Percentiles rank a stretch among this genome's conserved stretches.
Evolutionary conservation across 2,113 vertebrate genomes (phyloP).

Genomic region (Coreoperca whiteheadi): DNA sequence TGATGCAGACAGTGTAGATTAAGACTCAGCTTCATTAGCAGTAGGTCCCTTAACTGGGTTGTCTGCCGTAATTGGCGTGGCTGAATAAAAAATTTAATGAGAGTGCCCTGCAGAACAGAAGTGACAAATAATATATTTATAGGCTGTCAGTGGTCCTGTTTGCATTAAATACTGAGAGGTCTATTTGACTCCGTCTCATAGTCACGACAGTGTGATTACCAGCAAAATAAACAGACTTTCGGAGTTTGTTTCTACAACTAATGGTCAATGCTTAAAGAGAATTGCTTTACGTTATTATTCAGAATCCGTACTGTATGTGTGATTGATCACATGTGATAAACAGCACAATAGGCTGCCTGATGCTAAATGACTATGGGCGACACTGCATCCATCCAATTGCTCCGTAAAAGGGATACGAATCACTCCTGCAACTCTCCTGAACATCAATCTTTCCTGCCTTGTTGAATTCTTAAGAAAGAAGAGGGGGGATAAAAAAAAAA

Average conservation of each 20-base stretch:
- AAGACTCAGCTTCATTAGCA: slow-evolving; percentile 65
- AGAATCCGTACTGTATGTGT: slow-evolving; percentile 27
- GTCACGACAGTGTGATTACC: slow-evolving; percentile 21
- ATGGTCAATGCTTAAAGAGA: slow-evolving; percentile 30
- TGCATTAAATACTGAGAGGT: slow-evolving; percentile 22
- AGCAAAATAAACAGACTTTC: slow-evolving; percentile 19
- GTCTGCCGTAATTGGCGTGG: slow-evolving; percentile 54
- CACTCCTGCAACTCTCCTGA: slow-evolving; percentile 38
- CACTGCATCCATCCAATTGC: slow-evolving; percentile 53
- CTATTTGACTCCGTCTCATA: slow-evolving; percentile 10
- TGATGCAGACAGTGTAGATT: slow-evolving; percentile 61
- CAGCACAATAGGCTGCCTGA: slow-evolving; percentile 50
- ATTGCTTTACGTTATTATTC: slow-evolving; percentile 42
- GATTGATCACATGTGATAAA: slow-evolving; percentile 57
- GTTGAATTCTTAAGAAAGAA: slow-evolving; percentile 45
- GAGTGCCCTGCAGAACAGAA: slow-evolving; percentile 44
- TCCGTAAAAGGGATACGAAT: slow-evolving; percentile 48
- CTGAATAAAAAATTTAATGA: slow-evolving; percentile 74
- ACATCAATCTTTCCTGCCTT: slow-evolving; percentile 67
- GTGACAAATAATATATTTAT: slow-evolving; percentile 67
- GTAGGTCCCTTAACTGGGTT: slow-evolving; percentile 49
- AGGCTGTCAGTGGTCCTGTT: slow-evolving; percentile 36
- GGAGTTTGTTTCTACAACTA: slow-evolving; percentile 23
- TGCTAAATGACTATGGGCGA: slow-evolving; percentile 40
- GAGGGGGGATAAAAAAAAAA: slow-evolving; percentile 10